These are phyloP conservation scores for Melinaea marsaeus DNA, from an alignment of 2,888 invertebrate species.

Conservation along the genomic window DNA sequence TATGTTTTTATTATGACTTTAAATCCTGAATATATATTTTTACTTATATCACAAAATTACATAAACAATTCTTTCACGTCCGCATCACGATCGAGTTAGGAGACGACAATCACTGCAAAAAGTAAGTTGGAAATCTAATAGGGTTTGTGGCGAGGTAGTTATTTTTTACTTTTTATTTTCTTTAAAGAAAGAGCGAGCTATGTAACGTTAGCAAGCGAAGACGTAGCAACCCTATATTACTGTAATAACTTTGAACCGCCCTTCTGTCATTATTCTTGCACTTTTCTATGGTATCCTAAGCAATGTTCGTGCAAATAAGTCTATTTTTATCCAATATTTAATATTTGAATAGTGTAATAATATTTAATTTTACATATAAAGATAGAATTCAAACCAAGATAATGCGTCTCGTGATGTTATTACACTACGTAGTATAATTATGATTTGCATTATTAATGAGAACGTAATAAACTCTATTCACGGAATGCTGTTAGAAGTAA, in stretches of 20 bases:
- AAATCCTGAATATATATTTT: not conserved
- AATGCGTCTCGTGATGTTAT: slow-evolving; percentile 18
- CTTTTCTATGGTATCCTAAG: slow-evolving; percentile 62
- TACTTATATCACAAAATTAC: slow-evolving; percentile 55
- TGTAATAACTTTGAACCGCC: slow-evolving; percentile 71
- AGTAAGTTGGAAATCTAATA: slow-evolving; percentile 74
- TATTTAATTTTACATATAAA: not conserved
- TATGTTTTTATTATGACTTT: not conserved
- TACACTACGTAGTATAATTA: slow-evolving; percentile 19
- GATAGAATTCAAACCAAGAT: slow-evolving; percentile 8
- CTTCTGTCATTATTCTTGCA: slow-evolving; percentile 72
- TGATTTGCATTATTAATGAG: slow-evolving; percentile 20
- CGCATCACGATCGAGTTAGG: slow-evolving; percentile 70
- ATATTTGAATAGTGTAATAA: not conserved
- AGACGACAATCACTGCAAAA: slow-evolving; percentile 71
- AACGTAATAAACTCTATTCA: slow-evolving; percentile 15
- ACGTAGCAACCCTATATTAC: slow-evolving; percentile 70
- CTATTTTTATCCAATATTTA: slow-evolving; percentile 22
- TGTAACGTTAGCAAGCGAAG: slow-evolving; percentile 70
- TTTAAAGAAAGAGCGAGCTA: slow-evolving; percentile 61
- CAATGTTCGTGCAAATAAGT: slow-evolving; percentile 36
- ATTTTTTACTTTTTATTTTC: slow-evolving; percentile 71
- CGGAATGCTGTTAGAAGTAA: slow-evolving; percentile 12
- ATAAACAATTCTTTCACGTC: slow-evolving; percentile 72
- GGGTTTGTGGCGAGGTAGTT: slow-evolving; percentile 72